Conservation (phyloP, 2,113 vertebrate species). For the Halichoerus grypus region DNA sequence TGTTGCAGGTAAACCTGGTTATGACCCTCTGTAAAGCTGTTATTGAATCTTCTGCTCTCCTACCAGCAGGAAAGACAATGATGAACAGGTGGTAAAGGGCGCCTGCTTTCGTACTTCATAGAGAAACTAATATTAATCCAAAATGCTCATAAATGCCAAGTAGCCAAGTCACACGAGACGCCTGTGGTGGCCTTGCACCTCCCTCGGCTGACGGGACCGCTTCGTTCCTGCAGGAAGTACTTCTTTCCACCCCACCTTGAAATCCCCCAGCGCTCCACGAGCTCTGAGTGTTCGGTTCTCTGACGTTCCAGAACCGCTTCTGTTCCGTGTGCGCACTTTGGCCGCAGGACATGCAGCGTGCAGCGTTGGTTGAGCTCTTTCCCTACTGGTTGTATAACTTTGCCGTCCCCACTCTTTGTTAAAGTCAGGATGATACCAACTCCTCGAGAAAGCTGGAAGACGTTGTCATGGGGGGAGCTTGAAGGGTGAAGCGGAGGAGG, state of each 20-base stretch:
- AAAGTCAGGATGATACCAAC: slow-evolving; percentile 66
- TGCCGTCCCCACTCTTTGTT: not conserved
- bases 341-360: not conserved
- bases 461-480: slow-evolving; percentile 7
- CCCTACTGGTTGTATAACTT: not conserved
- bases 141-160: slow-evolving; percentile 59
- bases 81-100: slow-evolving; percentile 76
- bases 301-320: not conserved
- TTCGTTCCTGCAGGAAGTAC: slow-evolving; percentile 33
- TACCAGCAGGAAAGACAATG: slow-evolving; percentile 63
- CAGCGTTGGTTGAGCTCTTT: not conserved
- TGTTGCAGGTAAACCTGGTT: slow-evolving; percentile 78
- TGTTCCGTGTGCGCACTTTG: not conserved
- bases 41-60: slow-evolving; percentile 77
- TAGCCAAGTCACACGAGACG: not conserved
- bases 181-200: not conserved
- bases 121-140: slow-evolving; percentile 71
- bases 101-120: slow-evolving; percentile 70
- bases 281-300: not conserved
- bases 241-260: not conserved
- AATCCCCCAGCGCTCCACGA: not conserved
- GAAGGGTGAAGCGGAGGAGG: slow-evolving; percentile 83
- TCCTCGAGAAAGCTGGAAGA: slow-evolving; percentile 56
- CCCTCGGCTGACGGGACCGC: not conserved
- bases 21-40: slow-evolving; percentile 62